Base-by-base conservation (phyloP, 2,888 invertebrate species). In the Nudaria mundana region DNA sequence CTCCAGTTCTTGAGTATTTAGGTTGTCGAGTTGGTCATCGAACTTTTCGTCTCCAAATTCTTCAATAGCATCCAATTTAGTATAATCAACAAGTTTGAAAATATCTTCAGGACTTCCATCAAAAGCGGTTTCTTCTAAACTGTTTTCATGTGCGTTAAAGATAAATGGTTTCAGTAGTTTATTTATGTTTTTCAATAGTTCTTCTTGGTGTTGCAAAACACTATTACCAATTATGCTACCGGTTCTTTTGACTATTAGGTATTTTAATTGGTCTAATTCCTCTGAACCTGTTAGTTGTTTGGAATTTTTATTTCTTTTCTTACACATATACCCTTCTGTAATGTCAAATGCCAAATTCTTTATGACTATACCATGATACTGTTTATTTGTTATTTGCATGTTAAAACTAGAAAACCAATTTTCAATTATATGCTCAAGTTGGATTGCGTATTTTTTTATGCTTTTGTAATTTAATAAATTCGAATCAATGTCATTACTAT, bases 241-340 rank as follows among this genome's bases (percentile, higher is more conserved):
- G 5, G 76, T 63, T 73, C 76, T 80, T 69, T 81, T 83, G 39
- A 74, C 81, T 47, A 84, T 76, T 28, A 74, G 77, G 61, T 76
- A 81, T 41, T 74, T 79, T 11, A 84, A 63, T 56, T 76, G 58
- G 42, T 82, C 79, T 4, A 79, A 32, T 43, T 83, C 82, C 29
- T 71, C 67, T 44, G 48, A 48, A 1, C 71, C 58, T n/a, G 63
- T 52, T 3, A n/a, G n/a, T n/a, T 44, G 48, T 31, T 38, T 51
- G 11, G 40, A 51, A 0, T 46, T 39, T 3, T 64, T 60, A 41
- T 76, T 76, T 2, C 73, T 37, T 45, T 73, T 57, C 42, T 79
- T 52, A 57, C 80, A 82, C 47, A 71, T 78, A 6, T 66, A 58
- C 44, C 84, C 69, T 30, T 83, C 76, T 5, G 81, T 49, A 28